phyloP scores from a whole-genome alignment of 2,113 vertebrate genomes.

The Atractosteus spatula region DNA sequence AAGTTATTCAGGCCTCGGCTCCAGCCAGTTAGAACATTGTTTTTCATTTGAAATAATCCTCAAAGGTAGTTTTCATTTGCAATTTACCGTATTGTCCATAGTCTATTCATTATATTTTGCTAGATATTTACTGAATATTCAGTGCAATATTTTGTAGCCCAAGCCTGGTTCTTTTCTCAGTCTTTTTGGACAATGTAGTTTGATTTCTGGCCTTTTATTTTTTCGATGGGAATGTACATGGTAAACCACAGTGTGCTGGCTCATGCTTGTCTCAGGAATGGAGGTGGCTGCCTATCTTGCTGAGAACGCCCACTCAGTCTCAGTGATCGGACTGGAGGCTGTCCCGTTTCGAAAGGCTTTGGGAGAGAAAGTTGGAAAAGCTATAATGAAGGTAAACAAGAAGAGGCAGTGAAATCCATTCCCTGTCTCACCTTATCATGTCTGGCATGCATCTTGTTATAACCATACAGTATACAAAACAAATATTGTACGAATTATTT shows the following conservation, averaged over 20 bases:
- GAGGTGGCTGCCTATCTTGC: constrained; percentile 90
- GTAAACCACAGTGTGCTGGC: not conserved
- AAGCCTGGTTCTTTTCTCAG: no score
- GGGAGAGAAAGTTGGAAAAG: constrained; percentile 88
- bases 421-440: no score
- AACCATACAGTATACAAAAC: no score
- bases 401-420: no score
- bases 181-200: no score
- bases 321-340: constrained; percentile 87
- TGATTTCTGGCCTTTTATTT: no score
- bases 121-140: no score
- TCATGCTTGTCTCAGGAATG: constrained; percentile 75
- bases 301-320: constrained; percentile 94
- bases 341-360: constrained; percentile 87
- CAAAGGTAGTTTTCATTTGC: not conserved
- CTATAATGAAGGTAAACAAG: constrained; percentile 86
- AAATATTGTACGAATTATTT: no score
- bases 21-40: not conserved
- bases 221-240: not conserved
- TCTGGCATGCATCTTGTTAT: no score
- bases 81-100: not conserved
- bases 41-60: not conserved
- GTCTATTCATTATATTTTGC: not conserved
- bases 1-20: not conserved
- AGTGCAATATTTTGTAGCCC: no score